Percentiles rank a stretch among this genome's conserved stretches.
Conservation (phyloP, 2,113 vertebrate genomes). For the Falco punctatus region DNA sequence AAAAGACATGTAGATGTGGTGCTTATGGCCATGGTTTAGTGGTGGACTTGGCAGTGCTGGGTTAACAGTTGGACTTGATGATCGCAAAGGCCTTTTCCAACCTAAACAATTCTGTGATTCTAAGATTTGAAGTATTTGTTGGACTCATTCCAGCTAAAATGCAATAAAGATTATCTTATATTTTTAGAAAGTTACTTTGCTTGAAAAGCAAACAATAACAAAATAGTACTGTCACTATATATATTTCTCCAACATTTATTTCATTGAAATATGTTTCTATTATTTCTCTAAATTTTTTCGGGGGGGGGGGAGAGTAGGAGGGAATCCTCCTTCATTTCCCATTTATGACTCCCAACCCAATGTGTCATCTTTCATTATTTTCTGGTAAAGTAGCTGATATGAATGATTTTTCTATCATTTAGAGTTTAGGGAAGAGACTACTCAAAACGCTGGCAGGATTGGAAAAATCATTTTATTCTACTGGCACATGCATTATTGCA, state of each 20-base stretch:
- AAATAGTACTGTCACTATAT: neutral
- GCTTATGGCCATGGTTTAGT: neutral
- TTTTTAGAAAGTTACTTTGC: neutral
- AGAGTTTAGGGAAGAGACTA: slow-evolving; percentile 3
- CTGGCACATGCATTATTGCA: slow-evolving; percentile 4
- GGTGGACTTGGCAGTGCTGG: neutral
- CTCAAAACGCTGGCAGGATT: slow-evolving; percentile 18
- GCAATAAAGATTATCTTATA: neutral
- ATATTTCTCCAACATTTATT: neutral
- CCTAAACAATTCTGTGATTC: neutral
- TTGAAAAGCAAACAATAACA: neutral
- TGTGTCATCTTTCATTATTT: neutral
- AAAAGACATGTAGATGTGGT: neutral
- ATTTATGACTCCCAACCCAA: neutral
- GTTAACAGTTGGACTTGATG: neutral
- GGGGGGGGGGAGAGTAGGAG: neutral
- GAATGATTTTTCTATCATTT: slow-evolving; percentile 41
- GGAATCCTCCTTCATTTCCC: neutral
- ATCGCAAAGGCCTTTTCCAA: neutral
- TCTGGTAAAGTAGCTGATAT: neutral
- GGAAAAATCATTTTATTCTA: slow-evolving; percentile 56
- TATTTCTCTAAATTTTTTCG: neutral
- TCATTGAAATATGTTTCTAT: neutral
- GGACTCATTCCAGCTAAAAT: neutral
- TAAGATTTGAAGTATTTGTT: neutral